Evolutionary conservation across 2,888 invertebrate genomes (phyloP), one percentile per base, ranked within the genome.

Genomic region (Schrankia costaestrigalis): DNA sequence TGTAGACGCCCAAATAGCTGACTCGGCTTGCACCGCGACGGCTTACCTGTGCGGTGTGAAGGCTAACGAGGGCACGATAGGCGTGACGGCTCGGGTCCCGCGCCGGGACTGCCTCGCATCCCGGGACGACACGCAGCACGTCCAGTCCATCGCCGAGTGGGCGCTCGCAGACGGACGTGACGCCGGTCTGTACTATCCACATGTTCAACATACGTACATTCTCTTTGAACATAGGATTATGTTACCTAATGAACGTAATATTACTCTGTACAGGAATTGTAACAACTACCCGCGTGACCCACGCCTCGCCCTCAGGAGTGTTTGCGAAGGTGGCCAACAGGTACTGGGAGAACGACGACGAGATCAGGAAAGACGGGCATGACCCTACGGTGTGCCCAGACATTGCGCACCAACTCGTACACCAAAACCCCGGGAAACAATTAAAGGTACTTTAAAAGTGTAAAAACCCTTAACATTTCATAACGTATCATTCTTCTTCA

Each of bases 281-380:
- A 3, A 95, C 94, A 0, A 93, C 92, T 0, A 92, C 93, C 0
- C 85, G 93, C 31, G 85, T 95, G 0, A 94, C 94, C 0, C 93
- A 94, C 68, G 94, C 94, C 0, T 93, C 93, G 3, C 94, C 94
- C 0, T 90, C 91, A 0, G 90, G 88, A 0, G 74, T 88, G 0
- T 94, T 90, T 63, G 93, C 94, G 73, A 90, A 44, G 26, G 11
- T 10, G 0, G 47, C 44, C 13, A 40, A 51, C 15, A 64, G 93
- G 93, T 74, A 90, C 41, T 94, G 93, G 90, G 94, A 94, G 70
- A 89, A 82, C 50, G 93, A 94, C 63, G 73, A 64, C 0, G 86
- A 90, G 14, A 79, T 91, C 1, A 37, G 56, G 0, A 39, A 43
- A 0, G 71, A 57, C 7, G 74, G 80, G 0, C 56, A 73, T 14